A percentile compares a stretch with the other conserved stretches of the same genome.
These are phyloP conservation scores for Scomber japonicus DNA, from an alignment of 2,113 vertebrate genomes.

Conservation along the genomic window DNA sequence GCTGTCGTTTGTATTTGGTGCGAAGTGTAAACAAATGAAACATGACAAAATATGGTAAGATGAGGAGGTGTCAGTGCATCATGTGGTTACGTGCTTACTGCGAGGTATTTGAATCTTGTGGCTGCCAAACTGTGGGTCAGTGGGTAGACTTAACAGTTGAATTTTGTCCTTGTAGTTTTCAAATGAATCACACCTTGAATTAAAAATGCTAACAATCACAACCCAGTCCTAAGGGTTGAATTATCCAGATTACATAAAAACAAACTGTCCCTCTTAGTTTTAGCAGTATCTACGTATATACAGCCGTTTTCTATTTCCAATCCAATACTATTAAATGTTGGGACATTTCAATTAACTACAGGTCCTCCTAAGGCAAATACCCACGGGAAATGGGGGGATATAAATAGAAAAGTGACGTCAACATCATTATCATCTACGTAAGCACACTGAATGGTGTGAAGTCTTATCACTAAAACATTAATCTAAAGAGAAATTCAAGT, in stretches of 20 bases:
- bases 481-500: no score
- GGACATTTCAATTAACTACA: no score
- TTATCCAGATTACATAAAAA: background rate
- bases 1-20: slow-evolving; percentile 69
- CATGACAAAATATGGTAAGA: slow-evolving; percentile 66
- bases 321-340: background rate
- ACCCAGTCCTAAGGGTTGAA: slow-evolving; percentile 17
- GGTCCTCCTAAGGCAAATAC: no score
- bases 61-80: slow-evolving; percentile 34
- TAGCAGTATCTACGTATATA: background rate
- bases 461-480: no score
- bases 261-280: background rate
- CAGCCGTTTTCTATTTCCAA: background rate
- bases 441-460: no score
- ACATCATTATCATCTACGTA: no score
- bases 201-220: slow-evolving; percentile 19
- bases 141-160: slow-evolving; percentile 27
- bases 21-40: slow-evolving; percentile 63
- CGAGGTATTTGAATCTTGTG: slow-evolving; percentile 24
- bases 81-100: slow-evolving; percentile 18
- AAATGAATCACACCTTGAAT: slow-evolving; percentile 45
- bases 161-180: slow-evolving; percentile 39
- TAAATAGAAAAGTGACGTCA: no score
- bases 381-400: no score
- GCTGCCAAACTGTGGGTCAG: slow-evolving; percentile 45